A percentile compares a stretch with the other conserved stretches of the same genome.
phyloP scores from a whole-genome alignment of 2,113 vertebrate species.

The Vulpes lagopus region DNA sequence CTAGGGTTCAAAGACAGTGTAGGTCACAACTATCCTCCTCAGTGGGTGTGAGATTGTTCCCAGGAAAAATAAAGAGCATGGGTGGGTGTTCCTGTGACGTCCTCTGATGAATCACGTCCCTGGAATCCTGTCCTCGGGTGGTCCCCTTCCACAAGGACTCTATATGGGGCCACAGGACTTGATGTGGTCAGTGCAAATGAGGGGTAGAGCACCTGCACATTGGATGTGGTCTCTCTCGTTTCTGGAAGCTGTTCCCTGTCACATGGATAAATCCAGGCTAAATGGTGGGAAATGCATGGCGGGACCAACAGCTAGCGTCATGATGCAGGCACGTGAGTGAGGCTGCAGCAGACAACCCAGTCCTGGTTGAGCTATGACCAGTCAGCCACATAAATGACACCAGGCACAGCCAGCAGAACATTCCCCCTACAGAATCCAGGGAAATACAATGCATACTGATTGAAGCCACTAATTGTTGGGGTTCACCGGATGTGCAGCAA shows the following conservation, averaged over 20 bases:
- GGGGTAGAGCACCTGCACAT: rapidly evolving
- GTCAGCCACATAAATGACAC: neutral
- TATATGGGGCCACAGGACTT: neutral
- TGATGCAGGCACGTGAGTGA: neutral
- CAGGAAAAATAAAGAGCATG: neutral
- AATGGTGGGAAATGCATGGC: neutral
- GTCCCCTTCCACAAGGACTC: neutral
- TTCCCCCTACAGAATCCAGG: neutral
- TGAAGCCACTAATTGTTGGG: neutral
- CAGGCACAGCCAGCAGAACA: neutral
- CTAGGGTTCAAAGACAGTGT: neutral
- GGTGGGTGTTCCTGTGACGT: rapidly evolving
- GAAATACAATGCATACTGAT: neutral
- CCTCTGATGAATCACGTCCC: neutral
- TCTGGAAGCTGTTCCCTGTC: no score
- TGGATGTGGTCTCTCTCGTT: neutral
- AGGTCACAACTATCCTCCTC: neutral
- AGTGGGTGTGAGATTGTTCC: no score
- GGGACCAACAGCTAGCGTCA: neutral
- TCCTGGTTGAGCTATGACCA: no score
- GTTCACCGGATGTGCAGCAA: no score
- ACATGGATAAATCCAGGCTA: no score
- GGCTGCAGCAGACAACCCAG: neutral
- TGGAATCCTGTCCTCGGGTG: no score
- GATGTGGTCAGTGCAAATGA: neutral